Evolutionary conservation across 2,888 invertebrate species (phyloP), one percentile per base, ranked within the genome.

Genomic region (Archips xylosteana): DNA sequence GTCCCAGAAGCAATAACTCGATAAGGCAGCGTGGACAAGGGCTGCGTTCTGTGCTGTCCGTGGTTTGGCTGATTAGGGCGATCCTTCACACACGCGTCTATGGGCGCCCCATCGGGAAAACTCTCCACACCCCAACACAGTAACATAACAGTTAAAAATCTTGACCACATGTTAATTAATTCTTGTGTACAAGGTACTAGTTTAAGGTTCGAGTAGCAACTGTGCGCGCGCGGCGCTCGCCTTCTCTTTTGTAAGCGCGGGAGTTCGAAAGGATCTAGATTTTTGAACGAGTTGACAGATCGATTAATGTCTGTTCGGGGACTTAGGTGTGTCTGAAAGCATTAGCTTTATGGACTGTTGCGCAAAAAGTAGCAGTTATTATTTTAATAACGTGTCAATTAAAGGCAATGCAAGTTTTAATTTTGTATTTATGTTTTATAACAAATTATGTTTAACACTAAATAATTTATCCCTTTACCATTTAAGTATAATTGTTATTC

Each of bases 71-170:
- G 96, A 89, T 97, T 97, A 1, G 96, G 95, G 60, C 96, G 95
- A 39, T 96, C 95, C 85, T 97, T 97, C 3, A 97, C 97, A 85
- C 97, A 97, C 47, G 97, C 96, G 84, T 97, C 97, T 42, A 97
- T 96, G 0, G 97, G 97, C 1, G 97, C 97, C 1, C 97, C 97
- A 81, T 97, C 97, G n/a, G 97, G 97, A 84, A 97, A 97, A 76
- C 95, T 95, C 64, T 88, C 83, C 74, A 89, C 90, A 73, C 90
- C 84, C 83, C 87, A 89, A 80, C 86, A 88, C 79, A 91, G 75
- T 75, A 88, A 81, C 60, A 90, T 78, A 72, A 89, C 81, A 71
- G 90, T 78, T 59, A 90, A 75, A 45, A 92, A 77, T 78, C 87
- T 89, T 15, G 82, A 79, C 34, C 92, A 80, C 88, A 92, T 92